Evolutionary conservation across 1,140 invertebrate genomes (phyloP), one percentile per base, ranked within the genome.

Genomic region (Daktulosphaira vitifoliae): DNA sequence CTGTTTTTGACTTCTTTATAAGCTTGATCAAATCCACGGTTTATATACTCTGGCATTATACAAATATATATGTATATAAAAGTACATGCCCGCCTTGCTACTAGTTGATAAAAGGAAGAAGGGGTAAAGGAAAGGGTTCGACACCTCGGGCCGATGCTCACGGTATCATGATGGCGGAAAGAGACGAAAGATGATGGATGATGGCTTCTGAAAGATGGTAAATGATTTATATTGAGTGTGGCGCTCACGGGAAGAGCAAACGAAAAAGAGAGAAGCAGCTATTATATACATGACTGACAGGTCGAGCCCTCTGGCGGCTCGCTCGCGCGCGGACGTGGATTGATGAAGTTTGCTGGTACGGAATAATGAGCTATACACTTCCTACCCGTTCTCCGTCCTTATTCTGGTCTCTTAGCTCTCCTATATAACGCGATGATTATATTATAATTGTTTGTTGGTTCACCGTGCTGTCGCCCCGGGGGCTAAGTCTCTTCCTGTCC

Each of bases 191-290:
- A 62, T 62, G 56, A 62, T 62, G 25, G 56, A 62, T 62, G 56
- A 62, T 7, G 42, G 42, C 25, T 29, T 8, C 42, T 38, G 42
- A 48, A 62, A 48, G 56, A 62, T 23, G 56, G 56, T 62, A 62
- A 62, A 62, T 62, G 56, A 62, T 62, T 62, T 62, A 62, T 62
- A 62, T 53, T 22, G 42, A 59, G 42, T 33, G 54, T 37, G 38
- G 9, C 33, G 33, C 29, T 33, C 29, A 33, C 2, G 29, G 0
- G 29, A 18, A 15, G 20, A 23, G 33, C 18, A 29, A 33, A 3
- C 1, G 37, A n/a, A 33, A 18, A 8, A 39, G 25, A 23, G 33
- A 23, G 33, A 20, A 48, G 29, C 29, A 5, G 11, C 29, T 33
- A 33, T 33, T 25, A 52, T 25, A 33, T 25, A 59, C 39, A 46